Evolutionary conservation across 2,888 invertebrate genomes (phyloP).

Genomic region (Hymenopus coronatus): DNA sequence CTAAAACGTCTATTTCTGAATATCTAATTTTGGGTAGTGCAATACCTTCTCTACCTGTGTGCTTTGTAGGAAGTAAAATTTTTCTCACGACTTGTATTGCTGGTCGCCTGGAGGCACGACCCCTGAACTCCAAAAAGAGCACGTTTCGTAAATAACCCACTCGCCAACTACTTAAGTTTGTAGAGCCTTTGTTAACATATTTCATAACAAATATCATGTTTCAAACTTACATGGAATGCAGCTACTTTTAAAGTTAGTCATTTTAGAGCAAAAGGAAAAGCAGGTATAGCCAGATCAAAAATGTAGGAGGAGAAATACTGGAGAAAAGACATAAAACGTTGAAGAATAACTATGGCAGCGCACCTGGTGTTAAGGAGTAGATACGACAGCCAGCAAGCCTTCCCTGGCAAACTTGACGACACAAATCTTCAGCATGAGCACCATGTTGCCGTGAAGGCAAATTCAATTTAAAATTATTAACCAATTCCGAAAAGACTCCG

Average conservation of each 20-base stretch:
- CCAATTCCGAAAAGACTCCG: slow-evolving; percentile 21
- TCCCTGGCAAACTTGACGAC: not conserved
- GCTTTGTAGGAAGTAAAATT: too few relatives aligned
- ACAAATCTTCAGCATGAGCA: slow-evolving; percentile 22
- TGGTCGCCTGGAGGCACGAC: too few relatives aligned
- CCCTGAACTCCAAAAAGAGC: too few relatives aligned
- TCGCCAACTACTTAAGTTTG: too few relatives aligned
- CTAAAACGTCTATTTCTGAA: too few relatives aligned
- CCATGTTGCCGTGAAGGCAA: slow-evolving; percentile 5
- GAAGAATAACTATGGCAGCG: not conserved
- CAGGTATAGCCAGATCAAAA: not conserved
- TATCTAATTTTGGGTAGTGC: too few relatives aligned
- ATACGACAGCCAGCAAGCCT: not conserved
- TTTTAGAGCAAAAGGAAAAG: not conserved
- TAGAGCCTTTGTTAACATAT: too few relatives aligned
- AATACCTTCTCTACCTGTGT: too few relatives aligned
- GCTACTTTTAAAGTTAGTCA: not conserved
- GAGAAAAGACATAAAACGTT: not conserved
- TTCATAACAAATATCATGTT: too few relatives aligned
- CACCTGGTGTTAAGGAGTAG: not conserved
- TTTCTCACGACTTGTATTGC: too few relatives aligned
- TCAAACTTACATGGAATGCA: not conserved
- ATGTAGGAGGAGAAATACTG: not conserved
- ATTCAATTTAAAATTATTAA: slow-evolving; percentile 30
- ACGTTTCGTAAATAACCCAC: too few relatives aligned